Evolutionary conservation across 2,797 vertebrate genomes (phyloP).

Genomic region (Borostomias antarcticus): DNA sequence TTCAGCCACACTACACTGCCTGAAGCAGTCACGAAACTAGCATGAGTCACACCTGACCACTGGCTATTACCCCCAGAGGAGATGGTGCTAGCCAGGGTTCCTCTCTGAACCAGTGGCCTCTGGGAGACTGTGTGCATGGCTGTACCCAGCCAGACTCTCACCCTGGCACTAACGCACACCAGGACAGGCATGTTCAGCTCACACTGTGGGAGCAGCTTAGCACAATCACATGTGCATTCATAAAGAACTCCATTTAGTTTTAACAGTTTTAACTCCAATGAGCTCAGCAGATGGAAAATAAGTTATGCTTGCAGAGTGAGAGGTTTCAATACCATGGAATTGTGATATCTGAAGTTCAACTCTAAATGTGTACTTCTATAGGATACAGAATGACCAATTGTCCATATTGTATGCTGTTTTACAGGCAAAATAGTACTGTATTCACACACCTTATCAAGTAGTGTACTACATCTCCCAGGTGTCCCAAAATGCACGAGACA

Average conservation of each 20-base stretch:
- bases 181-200: conserved; percentile 34
- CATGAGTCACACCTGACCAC: conserved; percentile 48
- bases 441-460: not conserved
- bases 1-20: not conserved
- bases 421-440: not conserved
- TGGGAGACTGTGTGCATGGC: conserved; percentile 22
- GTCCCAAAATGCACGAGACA: not conserved
- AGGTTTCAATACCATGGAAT: conserved; percentile 13
- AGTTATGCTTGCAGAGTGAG: not conserved
- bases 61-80: conserved; percentile 28
- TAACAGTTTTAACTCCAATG: conserved; percentile 36
- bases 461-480: not conserved
- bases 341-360: too few species aligned
- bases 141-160: conserved; percentile 52
- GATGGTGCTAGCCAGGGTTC: conserved; percentile 27
- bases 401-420: not conserved
- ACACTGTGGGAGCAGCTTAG: conserved; percentile 39
- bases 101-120: conserved; percentile 32
- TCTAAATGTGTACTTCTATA: too few species aligned
- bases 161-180: conserved; percentile 29
- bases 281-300: conserved; percentile 6
- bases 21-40: not conserved
- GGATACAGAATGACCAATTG: conserved; percentile 9
- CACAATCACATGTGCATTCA: conserved; percentile 56
- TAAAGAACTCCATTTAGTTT: conserved; percentile 59